A percentile compares a stretch with the other conserved stretches of the same genome.
These are phyloP conservation scores for human (Homo sapiens) DNA, from an alignment of 2,113 vertebrate genomes.

Conservation along the genomic window GRCh38 chr3:952501-953000, in stretches of 20 bases:
- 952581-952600: rapidly evolving
- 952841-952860: not conserved
- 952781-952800: not conserved
- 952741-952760: not conserved
- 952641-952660: not conserved
- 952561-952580: not conserved
- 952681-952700: not conserved
- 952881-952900: not conserved
- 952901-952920: not conserved
- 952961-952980: conserved; percentile 25
- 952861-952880: not conserved
- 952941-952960: not conserved
- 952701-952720: not conserved
- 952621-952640: not conserved
- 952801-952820: not conserved
- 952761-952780: not conserved
- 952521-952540: not conserved
- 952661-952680: not conserved
- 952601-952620: not conserved
- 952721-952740: not conserved
- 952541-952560: not conserved
- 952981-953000: not conserved
- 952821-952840: not conserved
- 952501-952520: not conserved
- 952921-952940: not conserved